Conservation (phyloP, 1,140 invertebrate genomes). For the Parasteatoda tepidariorum region DNA sequence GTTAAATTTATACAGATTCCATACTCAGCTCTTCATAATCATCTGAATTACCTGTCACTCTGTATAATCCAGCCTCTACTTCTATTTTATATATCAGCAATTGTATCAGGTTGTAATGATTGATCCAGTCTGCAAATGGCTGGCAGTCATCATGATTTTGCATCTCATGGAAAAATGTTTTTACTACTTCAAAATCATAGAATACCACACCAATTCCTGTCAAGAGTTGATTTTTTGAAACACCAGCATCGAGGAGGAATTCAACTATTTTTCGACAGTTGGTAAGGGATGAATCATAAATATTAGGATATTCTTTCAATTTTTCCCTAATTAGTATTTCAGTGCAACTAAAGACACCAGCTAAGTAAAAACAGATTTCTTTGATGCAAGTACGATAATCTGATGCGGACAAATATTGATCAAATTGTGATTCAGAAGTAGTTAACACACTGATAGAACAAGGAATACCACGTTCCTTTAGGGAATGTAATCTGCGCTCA, state of each 20-base stretch:
- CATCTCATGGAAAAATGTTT: slow-evolving; percentile 3
- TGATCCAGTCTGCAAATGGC: slow-evolving; percentile 3
- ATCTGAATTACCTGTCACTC: background rate
- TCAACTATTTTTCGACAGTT: background rate
- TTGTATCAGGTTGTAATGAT: slow-evolving; percentile 20
- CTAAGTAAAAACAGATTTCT: slow-evolving; percentile 1
- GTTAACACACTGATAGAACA: slow-evolving; percentile 11
- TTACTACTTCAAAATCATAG: slow-evolving; percentile 12
- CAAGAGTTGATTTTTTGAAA: slow-evolving; percentile 20
- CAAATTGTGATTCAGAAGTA: background rate
- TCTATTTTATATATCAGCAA: slow-evolving; percentile 29
- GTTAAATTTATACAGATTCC: background rate
- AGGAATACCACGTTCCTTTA: slow-evolving; percentile 10
- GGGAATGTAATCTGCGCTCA: background rate
- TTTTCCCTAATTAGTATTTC: background rate
- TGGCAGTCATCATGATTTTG: background rate
- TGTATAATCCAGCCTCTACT: background rate
- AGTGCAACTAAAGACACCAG: background rate
- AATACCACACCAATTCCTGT: slow-evolving; percentile 10
- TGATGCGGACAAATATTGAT: background rate
- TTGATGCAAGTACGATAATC: background rate
- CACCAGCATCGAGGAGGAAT: slow-evolving; percentile 2
- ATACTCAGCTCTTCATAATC: too few species aligned
- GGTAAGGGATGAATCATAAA: background rate
- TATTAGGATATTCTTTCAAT: background rate